phyloP scores from a whole-genome alignment of 2,113 vertebrate genomes.

The Rhea pennata region DNA sequence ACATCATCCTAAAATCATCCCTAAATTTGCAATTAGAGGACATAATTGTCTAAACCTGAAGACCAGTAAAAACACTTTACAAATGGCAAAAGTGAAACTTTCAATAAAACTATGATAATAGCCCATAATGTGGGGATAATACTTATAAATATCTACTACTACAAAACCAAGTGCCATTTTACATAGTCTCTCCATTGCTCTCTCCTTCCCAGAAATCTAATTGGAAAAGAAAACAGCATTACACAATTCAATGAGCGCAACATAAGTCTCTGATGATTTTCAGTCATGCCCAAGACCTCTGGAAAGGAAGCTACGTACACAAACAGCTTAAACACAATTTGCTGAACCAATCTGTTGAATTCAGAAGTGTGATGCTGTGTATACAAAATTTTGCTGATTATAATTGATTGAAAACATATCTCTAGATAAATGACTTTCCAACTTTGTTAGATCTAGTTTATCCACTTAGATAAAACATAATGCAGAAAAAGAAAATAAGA shows the following conservation, averaged over 20 bases:
- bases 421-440: not conserved
- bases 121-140: not conserved
- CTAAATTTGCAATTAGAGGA: not conserved
- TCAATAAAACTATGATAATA: not conserved
- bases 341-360: not conserved
- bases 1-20: rapidly evolving
- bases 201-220: not conserved
- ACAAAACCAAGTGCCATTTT: not conserved
- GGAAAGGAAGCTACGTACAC: not conserved
- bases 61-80: not conserved
- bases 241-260: not conserved
- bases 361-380: not conserved
- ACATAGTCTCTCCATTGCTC: not conserved
- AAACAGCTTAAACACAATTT: not conserved
- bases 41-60: not conserved
- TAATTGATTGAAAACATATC: not conserved
- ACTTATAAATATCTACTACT: not conserved
- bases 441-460: not conserved
- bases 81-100: not conserved
- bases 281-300: not conserved
- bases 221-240: not conserved
- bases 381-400: not conserved
- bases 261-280: not conserved
- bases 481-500: not conserved
- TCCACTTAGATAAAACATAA: not conserved